Evolutionary conservation across 2,888 invertebrate genomes (phyloP), one percentile per base, ranked within the genome.

Genomic region (Alloscopus bannaensis): DNA sequence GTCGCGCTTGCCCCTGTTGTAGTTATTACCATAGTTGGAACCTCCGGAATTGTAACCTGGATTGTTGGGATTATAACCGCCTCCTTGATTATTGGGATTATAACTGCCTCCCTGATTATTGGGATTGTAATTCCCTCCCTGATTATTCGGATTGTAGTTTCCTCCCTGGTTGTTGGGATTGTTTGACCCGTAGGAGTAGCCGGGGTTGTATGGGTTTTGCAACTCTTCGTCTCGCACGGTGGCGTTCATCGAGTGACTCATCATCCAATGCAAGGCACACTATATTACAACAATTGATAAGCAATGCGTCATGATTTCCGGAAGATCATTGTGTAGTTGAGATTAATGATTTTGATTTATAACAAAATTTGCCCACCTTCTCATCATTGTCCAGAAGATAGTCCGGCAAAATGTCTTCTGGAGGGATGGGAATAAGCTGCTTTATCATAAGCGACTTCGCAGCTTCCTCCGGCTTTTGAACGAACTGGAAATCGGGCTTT

Each of bases 221-320:
- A 52, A 13, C 29, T 85, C 85, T 2, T 85, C 85, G 28, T 85
- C 85, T 57, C 85, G 40, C 68, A 81, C 57, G 24, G 84, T 85
- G 1, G 82, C 79, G 59, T 85, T 85, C 62, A 84, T 66, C 0
- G 85, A 84, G 45, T 83, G 83, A 1, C 84, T 84, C 0, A 85
- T 40, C 84, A 84, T 85, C 85, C 85, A 85, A 66, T 85, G 85
- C 13, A 85, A 45, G 8, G 85, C 82, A 75, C 85, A 85, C 84
- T 85, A 62, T 2, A 31, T 6, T 60, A 3, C 28, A 11, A 31
- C 31, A 8, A 3, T 22, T 50, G 6, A 11, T 16, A 50, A 11
- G 20, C 8, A 50, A 50, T 18, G 6, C 18, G 50, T 16, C 11
- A 24, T 57, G 18, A 50, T 50, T 18, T 50, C 18, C 18, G 6